Percentiles rank a stretch among this genome's conserved stretches.
Evolutionary conservation across 2,888 invertebrate genomes (phyloP).

Genomic region (Julus scanicus): DNA sequence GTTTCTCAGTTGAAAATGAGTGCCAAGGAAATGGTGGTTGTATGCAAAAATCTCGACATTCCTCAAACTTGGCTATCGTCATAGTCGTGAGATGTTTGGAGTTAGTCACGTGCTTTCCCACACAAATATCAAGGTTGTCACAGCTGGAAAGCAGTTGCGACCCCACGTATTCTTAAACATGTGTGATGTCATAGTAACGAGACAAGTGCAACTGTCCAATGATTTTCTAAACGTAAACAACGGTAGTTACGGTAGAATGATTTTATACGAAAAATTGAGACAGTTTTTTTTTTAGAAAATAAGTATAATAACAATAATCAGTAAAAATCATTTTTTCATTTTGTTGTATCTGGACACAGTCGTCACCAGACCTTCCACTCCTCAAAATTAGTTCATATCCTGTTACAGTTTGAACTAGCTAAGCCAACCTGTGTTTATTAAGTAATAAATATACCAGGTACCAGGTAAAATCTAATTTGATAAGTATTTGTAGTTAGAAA

Average conservation of each 20-base stretch:
- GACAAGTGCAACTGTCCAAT: not conserved
- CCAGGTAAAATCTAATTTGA: not conserved
- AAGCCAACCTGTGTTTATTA: not conserved
- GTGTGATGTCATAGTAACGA: not conserved
- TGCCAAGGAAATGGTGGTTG: not conserved
- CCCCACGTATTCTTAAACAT: not conserved
- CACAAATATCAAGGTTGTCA: not conserved
- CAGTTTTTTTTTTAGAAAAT: not conserved
- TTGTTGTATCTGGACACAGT: not conserved
- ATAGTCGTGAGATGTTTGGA: not conserved
- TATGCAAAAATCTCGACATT: conserved; percentile 14
- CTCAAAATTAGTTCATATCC: not conserved
- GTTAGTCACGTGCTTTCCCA: not conserved
- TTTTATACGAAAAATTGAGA: not conserved
- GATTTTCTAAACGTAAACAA: too few relatives aligned
- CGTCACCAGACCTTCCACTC: not conserved
- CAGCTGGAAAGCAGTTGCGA: not conserved
- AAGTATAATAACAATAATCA: not conserved
- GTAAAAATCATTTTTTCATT: not conserved
- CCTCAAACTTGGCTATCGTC: not conserved
- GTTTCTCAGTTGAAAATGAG: not conserved
- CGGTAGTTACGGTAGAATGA: too few relatives aligned
- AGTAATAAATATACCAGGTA: not conserved
- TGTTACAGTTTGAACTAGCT: not conserved
- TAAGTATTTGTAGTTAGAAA: not conserved